Evolutionary conservation across 2,888 invertebrate species (phyloP), one percentile per base, ranked within the genome.

Genomic region (Eilema depressum): DNA sequence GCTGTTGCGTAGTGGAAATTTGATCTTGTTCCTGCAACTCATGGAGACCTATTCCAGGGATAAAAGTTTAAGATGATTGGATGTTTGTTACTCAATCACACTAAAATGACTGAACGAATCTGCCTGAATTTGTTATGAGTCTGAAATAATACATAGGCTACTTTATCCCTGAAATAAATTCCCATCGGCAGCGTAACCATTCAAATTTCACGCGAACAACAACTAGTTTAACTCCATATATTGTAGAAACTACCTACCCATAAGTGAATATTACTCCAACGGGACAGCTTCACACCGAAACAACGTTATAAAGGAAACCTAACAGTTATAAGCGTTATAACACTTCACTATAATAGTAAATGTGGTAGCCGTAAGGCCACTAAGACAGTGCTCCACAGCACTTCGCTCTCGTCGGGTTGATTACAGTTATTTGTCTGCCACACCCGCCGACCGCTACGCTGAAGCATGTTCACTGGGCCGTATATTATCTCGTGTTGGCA

Each of bases 341-440:
- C 47, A 66, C 66, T 65, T 26, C 14, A 67, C 33, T n/a, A 64
- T 67, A 71, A 68, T 53, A 68, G 56, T 47, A 41, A 63, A 64
- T 71, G 67, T 64, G 64, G 59, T 63, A 67, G 67, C 47, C 30
- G 23, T 63, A 60, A 66, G 47, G 63, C 37, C 26, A 59, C 63
- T 67, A 67, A 71, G 63, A 70, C 20, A 63, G 37, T 61, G 71
- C 60, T 74, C 66, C 70, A 63, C 72, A 75, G 47, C 11, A 68
- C 70, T 65, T 30, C 12, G 70, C 76, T 69, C 74, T 71, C 74
- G 74, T 70, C 72, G 80, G 78, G 83, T 85, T 89, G 87, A 91
- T 91, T 88, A 85, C 88, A 80, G 85, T 85, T 88, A 91, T 91
- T 91, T 91, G 87, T 89, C 85, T 83, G 79, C 76, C 80, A 78